phyloP scores from a whole-genome alignment of 2,113 vertebrate species.

The Cacatua alba region DNA sequence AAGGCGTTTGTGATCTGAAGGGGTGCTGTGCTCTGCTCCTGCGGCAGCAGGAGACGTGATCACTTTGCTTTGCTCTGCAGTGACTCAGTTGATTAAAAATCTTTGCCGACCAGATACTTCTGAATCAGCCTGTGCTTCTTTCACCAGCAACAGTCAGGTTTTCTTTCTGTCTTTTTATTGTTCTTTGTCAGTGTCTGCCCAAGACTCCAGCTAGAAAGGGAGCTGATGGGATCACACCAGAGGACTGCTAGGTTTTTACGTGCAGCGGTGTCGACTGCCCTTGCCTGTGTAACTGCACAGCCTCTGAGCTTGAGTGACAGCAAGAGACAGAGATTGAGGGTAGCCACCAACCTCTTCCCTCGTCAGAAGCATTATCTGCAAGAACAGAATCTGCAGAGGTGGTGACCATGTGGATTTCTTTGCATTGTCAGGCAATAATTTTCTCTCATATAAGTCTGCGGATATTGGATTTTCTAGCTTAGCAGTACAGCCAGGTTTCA shows the following conservation, averaged over 20 bases:
- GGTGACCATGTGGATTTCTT: not conserved
- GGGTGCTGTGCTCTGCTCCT: not conserved
- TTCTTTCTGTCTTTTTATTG: not conserved
- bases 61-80: not conserved
- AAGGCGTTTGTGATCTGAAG: not conserved
- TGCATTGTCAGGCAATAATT: not conserved
- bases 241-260: fast-evolving
- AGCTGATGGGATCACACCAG: not conserved
- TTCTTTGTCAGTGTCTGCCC: fast-evolving
- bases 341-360: not conserved
- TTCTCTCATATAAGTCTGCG: not conserved
- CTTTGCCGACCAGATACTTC: not conserved
- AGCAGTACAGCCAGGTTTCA: not conserved
- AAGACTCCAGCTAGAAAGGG: not conserved
- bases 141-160: not conserved
- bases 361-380: not conserved
- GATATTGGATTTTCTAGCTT: not conserved
- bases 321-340: not conserved
- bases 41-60: not conserved
- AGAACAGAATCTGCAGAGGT: not conserved
- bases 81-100: not conserved
- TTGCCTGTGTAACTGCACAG: not conserved
- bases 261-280: fast-evolving
- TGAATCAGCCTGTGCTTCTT: not conserved
- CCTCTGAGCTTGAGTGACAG: not conserved